Conservation (phyloP, 2,888 invertebrate genomes). For the Eupeodes luniger region DNA sequence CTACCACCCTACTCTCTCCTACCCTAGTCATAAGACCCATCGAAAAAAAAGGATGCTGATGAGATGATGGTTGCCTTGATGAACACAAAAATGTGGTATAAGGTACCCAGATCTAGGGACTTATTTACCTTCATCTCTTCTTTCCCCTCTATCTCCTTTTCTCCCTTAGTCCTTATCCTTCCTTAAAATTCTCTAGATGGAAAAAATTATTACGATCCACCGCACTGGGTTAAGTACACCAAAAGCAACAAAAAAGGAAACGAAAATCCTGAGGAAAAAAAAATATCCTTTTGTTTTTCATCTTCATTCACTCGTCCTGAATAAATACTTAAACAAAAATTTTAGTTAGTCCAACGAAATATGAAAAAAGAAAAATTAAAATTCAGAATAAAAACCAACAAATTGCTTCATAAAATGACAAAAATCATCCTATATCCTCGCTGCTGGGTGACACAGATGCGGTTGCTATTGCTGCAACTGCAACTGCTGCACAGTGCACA, state of each 20-base stretch:
- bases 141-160: not conserved
- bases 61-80: not conserved
- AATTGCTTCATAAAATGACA: slow-evolving; percentile 55
- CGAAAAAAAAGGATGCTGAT: not conserved
- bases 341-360: slow-evolving; percentile 39
- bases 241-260: slow-evolving; percentile 19
- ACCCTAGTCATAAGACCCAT: too few relatives aligned
- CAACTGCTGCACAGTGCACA: slow-evolving; percentile 3
- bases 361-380: not conserved
- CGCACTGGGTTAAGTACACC: slow-evolving; percentile 67
- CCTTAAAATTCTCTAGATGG: slow-evolving; percentile 4
- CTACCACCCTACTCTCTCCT: too few relatives aligned
- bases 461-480: slow-evolving; percentile 43
- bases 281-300: slow-evolving; percentile 57
- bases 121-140: slow-evolving; percentile 16
- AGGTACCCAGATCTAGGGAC: not conserved
- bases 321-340: slow-evolving; percentile 73
- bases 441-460: slow-evolving; percentile 54
- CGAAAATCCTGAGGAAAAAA: slow-evolving; percentile 1
- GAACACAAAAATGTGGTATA: not conserved
- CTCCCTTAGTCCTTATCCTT: slow-evolving; percentile 24
- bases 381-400: slow-evolving; percentile 36
- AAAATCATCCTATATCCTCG: slow-evolving; percentile 38
- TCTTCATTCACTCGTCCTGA: slow-evolving; percentile 48
- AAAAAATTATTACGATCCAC: slow-evolving; percentile 66